Evolutionary conservation across 1,140 invertebrate species (phyloP).

Genomic region (Ceratina australensis): DNA sequence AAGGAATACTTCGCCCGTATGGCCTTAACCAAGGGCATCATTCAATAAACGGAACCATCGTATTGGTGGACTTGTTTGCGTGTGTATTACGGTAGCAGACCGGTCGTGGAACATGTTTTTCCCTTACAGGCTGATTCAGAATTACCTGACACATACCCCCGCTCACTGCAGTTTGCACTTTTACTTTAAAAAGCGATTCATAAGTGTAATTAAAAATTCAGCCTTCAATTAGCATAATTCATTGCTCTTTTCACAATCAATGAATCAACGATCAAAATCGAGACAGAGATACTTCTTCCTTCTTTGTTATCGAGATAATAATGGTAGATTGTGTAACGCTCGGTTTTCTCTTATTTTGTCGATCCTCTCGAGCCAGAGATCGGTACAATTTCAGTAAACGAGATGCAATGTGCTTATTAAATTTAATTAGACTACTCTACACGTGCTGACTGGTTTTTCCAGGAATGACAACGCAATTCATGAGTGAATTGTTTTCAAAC

Average conservation of each 20-base stretch:
- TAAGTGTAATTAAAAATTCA: too few species aligned
- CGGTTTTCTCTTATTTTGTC: background rate
- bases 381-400: too few species aligned
- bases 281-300: too few species aligned
- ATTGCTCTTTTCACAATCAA: too few species aligned
- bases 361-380: background rate
- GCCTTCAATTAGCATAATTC: too few species aligned
- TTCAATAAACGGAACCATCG: conserved; percentile 3
- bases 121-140: background rate
- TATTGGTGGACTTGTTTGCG: background rate
- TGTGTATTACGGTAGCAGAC: background rate
- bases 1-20: conserved; percentile 14
- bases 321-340: too few species aligned
- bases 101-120: background rate
- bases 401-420: conserved; percentile 5
- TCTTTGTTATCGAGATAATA: too few species aligned
- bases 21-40: background rate
- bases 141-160: too few species aligned
- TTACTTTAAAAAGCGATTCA: too few species aligned
- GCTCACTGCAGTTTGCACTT: too few species aligned
- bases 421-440: conserved; percentile 3
- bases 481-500: background rate
- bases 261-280: too few species aligned
- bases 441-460: conserved; percentile 38
- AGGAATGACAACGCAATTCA: conserved; percentile 29